These are phyloP conservation scores for Scartelaos histophorus DNA, from an alignment of 2,113 vertebrate genomes.

Conservation along the genomic window DNA sequence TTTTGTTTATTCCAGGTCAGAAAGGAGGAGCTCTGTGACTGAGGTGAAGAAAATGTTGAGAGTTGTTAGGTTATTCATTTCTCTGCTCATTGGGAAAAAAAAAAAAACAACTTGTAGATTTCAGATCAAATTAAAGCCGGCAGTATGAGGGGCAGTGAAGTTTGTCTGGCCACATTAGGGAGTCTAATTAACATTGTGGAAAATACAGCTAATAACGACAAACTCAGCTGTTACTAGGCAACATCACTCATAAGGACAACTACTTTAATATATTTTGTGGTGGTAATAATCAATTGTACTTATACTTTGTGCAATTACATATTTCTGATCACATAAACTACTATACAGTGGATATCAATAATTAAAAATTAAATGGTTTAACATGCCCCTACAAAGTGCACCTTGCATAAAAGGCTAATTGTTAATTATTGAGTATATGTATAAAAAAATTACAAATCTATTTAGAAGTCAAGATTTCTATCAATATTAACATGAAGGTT, in stretches of 20 bases:
- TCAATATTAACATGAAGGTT: too few relatives aligned
- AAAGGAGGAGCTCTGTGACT: constrained; percentile 6
- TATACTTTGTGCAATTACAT: too few relatives aligned
- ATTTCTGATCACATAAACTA: too few relatives aligned
- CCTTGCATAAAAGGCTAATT: too few relatives aligned
- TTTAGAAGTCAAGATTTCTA: too few relatives aligned
- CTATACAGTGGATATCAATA: too few relatives aligned
- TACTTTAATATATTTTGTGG: background rate
- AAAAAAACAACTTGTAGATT: constrained; percentile 30
- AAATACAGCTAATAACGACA: background rate
- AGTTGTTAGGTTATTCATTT: constrained; percentile 47
- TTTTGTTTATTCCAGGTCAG: constrained; percentile 37
- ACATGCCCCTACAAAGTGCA: too few relatives aligned
- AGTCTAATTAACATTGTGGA: constrained; percentile 10
- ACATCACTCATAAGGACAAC: too few relatives aligned
- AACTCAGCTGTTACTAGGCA: background rate
- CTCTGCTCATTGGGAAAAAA: constrained; percentile 20
- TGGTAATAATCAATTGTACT: too few relatives aligned
- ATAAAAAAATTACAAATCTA: too few relatives aligned
- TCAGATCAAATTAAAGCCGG: constrained; percentile 36
- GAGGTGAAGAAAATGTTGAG: constrained; percentile 22
- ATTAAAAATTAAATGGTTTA: too few relatives aligned
- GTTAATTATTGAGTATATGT: too few relatives aligned
- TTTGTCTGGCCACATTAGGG: constrained; percentile 16
- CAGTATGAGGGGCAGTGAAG: constrained; percentile 13